Evolutionary conservation across 2,888 invertebrate genomes (phyloP).

Genomic region (Teleogryllus oceanicus): DNA sequence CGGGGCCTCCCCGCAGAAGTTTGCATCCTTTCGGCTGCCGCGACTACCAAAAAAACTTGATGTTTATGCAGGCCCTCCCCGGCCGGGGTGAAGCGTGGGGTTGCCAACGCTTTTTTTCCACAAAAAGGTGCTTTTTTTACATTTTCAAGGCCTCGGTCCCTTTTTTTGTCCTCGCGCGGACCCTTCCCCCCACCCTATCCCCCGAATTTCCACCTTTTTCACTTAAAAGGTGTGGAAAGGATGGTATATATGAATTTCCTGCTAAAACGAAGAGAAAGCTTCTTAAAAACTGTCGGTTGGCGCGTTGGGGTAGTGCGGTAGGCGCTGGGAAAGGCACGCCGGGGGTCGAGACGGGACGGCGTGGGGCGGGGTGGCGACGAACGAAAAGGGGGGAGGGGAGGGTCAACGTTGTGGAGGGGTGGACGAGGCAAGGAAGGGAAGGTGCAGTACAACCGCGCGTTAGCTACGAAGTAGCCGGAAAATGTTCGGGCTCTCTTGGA

Average conservation of each 20-base stretch:
- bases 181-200: not conserved
- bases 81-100: not conserved
- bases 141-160: not conserved
- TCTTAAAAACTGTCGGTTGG: not conserved
- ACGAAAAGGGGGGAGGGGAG: too few species aligned
- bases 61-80: not conserved
- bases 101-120: not conserved
- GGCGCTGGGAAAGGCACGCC: too few species aligned
- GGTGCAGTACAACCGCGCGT: too few species aligned
- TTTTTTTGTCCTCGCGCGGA: not conserved
- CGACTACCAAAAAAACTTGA: not conserved
- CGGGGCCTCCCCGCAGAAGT: not conserved
- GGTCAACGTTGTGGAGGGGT: too few species aligned
- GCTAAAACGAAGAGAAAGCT: not conserved
- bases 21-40: not conserved
- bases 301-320: not conserved
- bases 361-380: too few species aligned
- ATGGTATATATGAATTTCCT: slow-evolving; percentile 11
- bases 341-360: too few species aligned
- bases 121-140: not conserved
- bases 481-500: too few species aligned
- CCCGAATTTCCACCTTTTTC: not conserved
- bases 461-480: too few species aligned
- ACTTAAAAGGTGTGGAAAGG: not conserved
- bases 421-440: too few species aligned